Conservation (phyloP, 2,113 vertebrate species). For the Steatornis caripensis region DNA sequence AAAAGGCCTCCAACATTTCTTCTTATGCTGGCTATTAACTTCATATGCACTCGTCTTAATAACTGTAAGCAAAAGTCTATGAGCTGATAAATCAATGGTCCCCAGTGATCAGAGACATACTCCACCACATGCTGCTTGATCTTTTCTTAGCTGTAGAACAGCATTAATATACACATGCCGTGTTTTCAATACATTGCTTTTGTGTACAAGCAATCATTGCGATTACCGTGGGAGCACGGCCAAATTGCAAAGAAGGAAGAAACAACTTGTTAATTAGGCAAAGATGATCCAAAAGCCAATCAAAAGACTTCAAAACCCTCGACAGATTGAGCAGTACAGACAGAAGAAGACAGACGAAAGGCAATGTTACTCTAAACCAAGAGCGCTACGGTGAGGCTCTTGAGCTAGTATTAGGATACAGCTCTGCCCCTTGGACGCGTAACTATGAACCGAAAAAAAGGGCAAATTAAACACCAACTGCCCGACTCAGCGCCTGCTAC, state of each 20-base stretch:
- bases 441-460: not conserved
- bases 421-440: not conserved
- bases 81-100: not conserved
- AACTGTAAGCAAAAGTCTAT: not conserved
- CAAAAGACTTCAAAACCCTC: not conserved
- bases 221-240: not conserved
- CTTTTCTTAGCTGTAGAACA: not conserved
- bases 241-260: not conserved
- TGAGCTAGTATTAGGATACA: not conserved
- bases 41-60: rapidly evolving
- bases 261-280: not conserved
- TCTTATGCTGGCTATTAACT: not conserved
- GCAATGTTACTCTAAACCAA: rapidly evolving
- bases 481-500: not conserved
- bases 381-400: rapidly evolving
- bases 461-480: not conserved
- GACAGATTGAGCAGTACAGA: not conserved
- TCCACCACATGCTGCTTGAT: not conserved
- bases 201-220: not conserved
- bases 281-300: not conserved
- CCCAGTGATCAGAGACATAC: not conserved
- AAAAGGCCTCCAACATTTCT: not conserved
- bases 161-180: not conserved
- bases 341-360: not conserved
- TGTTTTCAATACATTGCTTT: not conserved